Evolutionary conservation across 2,888 invertebrate species (phyloP).

Genomic region (Aquatica leii): DNA sequence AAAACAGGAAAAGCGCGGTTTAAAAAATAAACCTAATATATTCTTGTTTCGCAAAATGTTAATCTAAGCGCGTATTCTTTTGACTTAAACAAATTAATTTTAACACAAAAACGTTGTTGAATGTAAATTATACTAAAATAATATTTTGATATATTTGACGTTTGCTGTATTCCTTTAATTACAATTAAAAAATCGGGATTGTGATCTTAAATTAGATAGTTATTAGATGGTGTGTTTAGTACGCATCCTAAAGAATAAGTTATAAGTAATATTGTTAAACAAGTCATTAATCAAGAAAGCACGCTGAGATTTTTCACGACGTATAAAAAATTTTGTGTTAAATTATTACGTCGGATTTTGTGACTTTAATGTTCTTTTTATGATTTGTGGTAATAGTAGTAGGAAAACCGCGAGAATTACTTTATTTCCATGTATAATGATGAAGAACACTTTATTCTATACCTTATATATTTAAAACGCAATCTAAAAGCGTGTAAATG

Average conservation of each 20-base stretch:
- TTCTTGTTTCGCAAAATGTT: background rate
- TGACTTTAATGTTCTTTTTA: constrained; percentile 46
- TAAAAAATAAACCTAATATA: background rate
- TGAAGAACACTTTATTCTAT: constrained; percentile 4
- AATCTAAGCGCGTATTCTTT: background rate
- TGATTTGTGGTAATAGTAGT: constrained; percentile 40
- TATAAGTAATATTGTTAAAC: background rate
- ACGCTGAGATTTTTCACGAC: background rate
- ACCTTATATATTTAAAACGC: background rate
- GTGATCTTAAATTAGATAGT: no score
- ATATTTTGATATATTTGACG: no score
- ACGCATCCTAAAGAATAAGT: no score
- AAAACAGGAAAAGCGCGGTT: background rate
- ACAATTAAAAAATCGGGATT: constrained; percentile 19
- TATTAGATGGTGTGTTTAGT: no score
- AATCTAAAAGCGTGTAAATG: constrained; percentile 12
- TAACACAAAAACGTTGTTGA: background rate
- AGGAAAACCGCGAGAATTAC: constrained; percentile 5
- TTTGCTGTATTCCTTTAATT: constrained; percentile 24
- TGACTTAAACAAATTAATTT: background rate
- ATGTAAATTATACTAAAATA: no score
- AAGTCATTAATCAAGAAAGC: background rate
- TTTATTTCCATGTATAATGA: constrained; percentile 8
- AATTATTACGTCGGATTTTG: constrained; percentile 44
- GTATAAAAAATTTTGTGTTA: constrained; percentile 34